Conservation (phyloP, 2,113 vertebrate species). For the Paradisaea rubra region DNA sequence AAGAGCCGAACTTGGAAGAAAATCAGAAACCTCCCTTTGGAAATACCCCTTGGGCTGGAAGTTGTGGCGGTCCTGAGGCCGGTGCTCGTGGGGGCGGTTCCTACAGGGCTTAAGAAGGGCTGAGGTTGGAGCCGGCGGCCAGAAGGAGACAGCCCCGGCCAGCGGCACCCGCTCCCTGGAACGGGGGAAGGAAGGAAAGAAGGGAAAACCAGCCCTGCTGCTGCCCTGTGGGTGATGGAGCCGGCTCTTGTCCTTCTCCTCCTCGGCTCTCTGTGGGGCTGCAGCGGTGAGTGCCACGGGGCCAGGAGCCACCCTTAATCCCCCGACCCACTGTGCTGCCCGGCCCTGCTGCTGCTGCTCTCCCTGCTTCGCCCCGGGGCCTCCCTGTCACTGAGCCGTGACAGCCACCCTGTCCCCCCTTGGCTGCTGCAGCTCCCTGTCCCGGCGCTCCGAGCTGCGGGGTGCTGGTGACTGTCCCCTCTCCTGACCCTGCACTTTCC, state of each 20-base stretch:
- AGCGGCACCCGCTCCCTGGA: rapidly evolving
- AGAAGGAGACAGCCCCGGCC: neutral
- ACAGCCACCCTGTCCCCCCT: neutral
- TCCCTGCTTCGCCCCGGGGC: neutral
- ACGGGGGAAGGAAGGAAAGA: neutral
- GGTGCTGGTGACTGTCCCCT: neutral
- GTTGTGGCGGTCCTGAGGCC: neutral
- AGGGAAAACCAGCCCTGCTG: neutral
- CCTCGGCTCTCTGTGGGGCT: neutral
- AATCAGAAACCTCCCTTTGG: slow-evolving; percentile 5
- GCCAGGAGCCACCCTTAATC: rapidly evolving
- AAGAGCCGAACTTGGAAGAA: neutral
- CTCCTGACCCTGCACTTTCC: neutral
- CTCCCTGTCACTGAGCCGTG: neutral
- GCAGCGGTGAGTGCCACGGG: neutral
- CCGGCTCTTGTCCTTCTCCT: neutral
- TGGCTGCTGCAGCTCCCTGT: neutral
- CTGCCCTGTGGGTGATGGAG: neutral
- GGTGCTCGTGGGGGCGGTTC: neutral
- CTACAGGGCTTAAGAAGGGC: slow-evolving; percentile 19
- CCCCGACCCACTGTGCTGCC: rapidly evolving
- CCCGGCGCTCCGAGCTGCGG: neutral
- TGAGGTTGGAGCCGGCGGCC: neutral
- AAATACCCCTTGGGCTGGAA: neutral
- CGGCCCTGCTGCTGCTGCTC: neutral